Conservation (phyloP, 2,113 vertebrate genomes). For the Antechinus flavipes region DNA sequence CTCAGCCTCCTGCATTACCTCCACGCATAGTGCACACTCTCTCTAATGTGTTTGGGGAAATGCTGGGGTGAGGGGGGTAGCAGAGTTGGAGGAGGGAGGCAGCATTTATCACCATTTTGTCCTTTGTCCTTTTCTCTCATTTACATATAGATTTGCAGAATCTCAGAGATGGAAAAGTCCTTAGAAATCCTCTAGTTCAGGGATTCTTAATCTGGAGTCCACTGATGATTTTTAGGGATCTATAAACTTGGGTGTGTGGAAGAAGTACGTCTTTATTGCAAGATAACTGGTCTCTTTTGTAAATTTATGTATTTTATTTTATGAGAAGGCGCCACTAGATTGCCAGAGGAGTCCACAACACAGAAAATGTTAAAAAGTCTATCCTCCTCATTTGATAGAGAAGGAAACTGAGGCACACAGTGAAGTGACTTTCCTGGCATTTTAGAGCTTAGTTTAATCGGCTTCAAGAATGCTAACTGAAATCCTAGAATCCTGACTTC, state of each 20-base stretch:
- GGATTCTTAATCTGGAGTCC: background rate
- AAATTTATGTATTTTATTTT: background rate
- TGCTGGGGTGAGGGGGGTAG: background rate
- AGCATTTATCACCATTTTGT: slow-evolving; percentile 5
- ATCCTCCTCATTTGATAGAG: background rate
- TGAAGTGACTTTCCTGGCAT: background rate
- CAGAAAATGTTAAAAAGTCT: background rate
- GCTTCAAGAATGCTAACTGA: background rate
- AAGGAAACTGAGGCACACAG: background rate
- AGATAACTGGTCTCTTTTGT: background rate
- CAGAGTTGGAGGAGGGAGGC: background rate
- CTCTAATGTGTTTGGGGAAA: background rate
- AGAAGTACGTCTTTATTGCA: background rate
- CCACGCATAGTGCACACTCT: background rate
- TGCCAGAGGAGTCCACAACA: background rate
- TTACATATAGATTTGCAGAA: background rate
- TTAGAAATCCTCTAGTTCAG: background rate
- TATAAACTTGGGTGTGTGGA: background rate
- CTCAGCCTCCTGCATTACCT: background rate
- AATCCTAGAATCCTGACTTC: background rate
- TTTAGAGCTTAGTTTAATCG: background rate
- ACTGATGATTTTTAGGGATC: background rate
- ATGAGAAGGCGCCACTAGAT: background rate
- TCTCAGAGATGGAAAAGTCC: background rate
- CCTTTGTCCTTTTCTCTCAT: background rate